Percentiles rank a stretch among this genome's conserved stretches.
Conservation (phyloP, 2,888 invertebrate species). For the Vanessa cardui region DNA sequence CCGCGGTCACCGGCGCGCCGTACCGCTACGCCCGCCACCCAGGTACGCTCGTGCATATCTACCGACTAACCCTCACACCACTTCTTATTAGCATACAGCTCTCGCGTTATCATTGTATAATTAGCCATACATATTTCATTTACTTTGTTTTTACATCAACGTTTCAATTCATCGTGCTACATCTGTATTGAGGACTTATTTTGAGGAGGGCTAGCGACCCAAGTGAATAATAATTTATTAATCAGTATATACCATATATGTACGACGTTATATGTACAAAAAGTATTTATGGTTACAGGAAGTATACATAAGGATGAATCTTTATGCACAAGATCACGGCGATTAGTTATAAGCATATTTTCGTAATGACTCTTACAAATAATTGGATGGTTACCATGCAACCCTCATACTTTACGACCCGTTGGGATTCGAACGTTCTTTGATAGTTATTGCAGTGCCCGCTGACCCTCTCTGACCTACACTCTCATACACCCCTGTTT, state of each 20-base stretch:
- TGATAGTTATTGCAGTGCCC: slow-evolving; percentile 65
- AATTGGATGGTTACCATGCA: slow-evolving; percentile 37
- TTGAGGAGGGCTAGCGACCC: no score
- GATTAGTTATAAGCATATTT: background rate
- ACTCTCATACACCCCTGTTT: slow-evolving; percentile 57
- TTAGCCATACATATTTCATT: no score
- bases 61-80: background rate
- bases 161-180: no score
- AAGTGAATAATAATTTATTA: no score
- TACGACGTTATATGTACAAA: background rate
- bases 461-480: slow-evolving; percentile 59
- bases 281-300: background rate
- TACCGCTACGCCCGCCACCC: slow-evolving; percentile 26
- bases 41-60: slow-evolving; percentile 2
- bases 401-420: slow-evolving; percentile 45
- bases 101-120: no score
- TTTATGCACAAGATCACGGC: background rate
- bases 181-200: no score
- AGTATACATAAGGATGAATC: background rate
- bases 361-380: slow-evolving; percentile 10
- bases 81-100: no score
- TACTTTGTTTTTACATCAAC: no score
- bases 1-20: slow-evolving; percentile 37
- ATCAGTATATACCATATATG: no score
- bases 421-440: slow-evolving; percentile 50